phyloP scores from a whole-genome alignment of 2,888 invertebrate genomes.

The Hydrotaea diabolus region DNA sequence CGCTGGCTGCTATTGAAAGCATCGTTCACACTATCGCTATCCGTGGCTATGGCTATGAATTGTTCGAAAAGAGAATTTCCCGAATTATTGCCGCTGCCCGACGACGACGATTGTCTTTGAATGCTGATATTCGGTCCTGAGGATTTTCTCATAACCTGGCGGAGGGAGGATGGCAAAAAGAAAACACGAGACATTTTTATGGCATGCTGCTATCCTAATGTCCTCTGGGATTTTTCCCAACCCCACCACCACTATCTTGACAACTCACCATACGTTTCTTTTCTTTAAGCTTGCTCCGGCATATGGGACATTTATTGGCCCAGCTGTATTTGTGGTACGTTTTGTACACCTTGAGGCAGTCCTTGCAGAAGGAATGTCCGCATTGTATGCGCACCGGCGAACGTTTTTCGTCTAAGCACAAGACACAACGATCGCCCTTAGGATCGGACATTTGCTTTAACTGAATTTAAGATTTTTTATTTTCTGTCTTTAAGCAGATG shows the following conservation, averaged over 20 bases:
- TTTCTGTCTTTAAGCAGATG: no score
- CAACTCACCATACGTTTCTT: slow-evolving; percentile 64
- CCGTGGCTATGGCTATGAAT: slow-evolving; percentile 60
- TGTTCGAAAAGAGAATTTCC: slow-evolving; percentile 61
- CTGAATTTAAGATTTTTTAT: background rate
- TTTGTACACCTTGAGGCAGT: slow-evolving; percentile 65
- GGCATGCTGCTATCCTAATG: no score
- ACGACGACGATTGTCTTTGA: background rate
- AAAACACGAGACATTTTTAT: slow-evolving; percentile 60
- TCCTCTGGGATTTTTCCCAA: background rate
- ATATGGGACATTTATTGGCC: slow-evolving; percentile 69
- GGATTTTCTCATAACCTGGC: slow-evolving; percentile 40
- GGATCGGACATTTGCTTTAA: slow-evolving; percentile 18
- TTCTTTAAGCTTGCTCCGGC: slow-evolving; percentile 58
- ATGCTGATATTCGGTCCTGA: background rate
- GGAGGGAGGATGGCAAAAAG: background rate
- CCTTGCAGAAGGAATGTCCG: slow-evolving; percentile 69
- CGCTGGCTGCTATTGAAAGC: background rate
- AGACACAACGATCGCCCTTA: slow-evolving; percentile 60
- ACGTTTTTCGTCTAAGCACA: slow-evolving; percentile 70
- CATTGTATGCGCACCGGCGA: slow-evolving; percentile 66
- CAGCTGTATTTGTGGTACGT: slow-evolving; percentile 67
- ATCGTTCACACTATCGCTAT: slow-evolving; percentile 31
- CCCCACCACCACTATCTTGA: background rate
- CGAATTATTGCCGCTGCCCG: background rate